Evolutionary conservation across 2,113 vertebrate genomes (phyloP).

Genomic region (Pardalotus punctatus): DNA sequence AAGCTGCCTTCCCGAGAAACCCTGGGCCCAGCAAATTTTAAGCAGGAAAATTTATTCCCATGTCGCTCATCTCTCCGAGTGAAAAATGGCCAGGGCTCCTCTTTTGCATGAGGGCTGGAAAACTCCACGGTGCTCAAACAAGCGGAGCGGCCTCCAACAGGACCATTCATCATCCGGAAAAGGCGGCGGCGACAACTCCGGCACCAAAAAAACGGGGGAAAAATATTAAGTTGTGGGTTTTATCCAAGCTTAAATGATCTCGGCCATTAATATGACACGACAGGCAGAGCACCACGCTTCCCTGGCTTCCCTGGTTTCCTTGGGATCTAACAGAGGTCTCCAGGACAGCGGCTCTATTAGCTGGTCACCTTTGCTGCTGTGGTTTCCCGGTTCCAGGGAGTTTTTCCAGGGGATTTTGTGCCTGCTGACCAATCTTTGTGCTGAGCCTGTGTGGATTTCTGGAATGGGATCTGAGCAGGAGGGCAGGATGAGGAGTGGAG

Average conservation of each 20-base stretch:
- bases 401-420: background rate
- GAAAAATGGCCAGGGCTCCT: conserved; percentile 64
- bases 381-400: background rate
- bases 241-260: conserved; percentile 41
- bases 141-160: conserved; percentile 62
- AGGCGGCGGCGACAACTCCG: conserved; percentile 6
- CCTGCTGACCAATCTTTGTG: background rate
- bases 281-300: background rate
- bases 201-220: background rate
- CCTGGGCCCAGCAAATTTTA: conserved; percentile 65
- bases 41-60: conserved; percentile 61
- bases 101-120: conserved; percentile 55
- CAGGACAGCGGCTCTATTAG: background rate
- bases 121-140: conserved; percentile 49
- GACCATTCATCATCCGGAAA: conserved; percentile 62
- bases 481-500: background rate
- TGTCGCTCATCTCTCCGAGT: conserved; percentile 47
- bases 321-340: background rate
- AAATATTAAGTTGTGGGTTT: conserved; percentile 50
- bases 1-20: conserved; percentile 41
- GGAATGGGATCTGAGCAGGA: background rate
- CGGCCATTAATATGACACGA: conserved; percentile 21
- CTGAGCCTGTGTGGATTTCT: background rate
- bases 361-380: background rate
- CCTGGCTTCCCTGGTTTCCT: background rate